A percentile compares a stretch with the other conserved stretches of the same genome.
phyloP scores from a whole-genome alignment of 2,888 invertebrate genomes.

The Dyspetes luteomarginatus region DNA sequence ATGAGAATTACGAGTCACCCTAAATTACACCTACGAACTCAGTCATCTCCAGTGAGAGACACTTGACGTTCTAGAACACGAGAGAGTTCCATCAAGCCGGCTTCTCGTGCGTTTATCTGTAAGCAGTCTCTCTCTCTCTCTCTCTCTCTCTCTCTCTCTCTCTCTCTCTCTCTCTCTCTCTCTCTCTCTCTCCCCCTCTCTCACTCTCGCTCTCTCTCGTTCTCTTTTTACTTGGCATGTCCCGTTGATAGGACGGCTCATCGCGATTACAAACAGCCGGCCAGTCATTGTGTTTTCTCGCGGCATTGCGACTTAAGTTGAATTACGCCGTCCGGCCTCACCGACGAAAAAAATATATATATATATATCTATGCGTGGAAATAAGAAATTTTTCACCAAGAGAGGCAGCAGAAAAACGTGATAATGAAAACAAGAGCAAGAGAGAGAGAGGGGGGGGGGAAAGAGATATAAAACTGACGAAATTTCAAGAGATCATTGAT shows the following conservation, averaged over 20 bases:
- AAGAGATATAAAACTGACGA: too few relatives aligned
- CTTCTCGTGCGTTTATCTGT: slow-evolving; percentile 56
- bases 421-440: too few relatives aligned
- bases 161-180: slow-evolving; percentile 16
- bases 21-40: slow-evolving; percentile 29
- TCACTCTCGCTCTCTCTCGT: neutral
- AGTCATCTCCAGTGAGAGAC: slow-evolving; percentile 23
- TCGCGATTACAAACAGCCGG: slow-evolving; percentile 61
- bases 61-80: slow-evolving; percentile 46
- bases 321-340: slow-evolving; percentile 50
- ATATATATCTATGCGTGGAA: too few relatives aligned
- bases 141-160: too few relatives aligned
- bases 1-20: slow-evolving; percentile 15
- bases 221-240: slow-evolving; percentile 26
- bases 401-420: too few relatives aligned
- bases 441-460: slow-evolving; percentile 62
- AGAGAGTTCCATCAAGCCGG: slow-evolving; percentile 31
- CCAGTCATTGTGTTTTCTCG: slow-evolving; percentile 49
- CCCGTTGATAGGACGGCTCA: slow-evolving; percentile 66
- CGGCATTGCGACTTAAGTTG: slow-evolving; percentile 25
- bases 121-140: too few relatives aligned
- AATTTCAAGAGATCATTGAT: too few relatives aligned
- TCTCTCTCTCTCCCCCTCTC: slow-evolving; percentile 18
- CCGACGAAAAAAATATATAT: slow-evolving; percentile 40
- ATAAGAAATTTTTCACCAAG: too few relatives aligned